Evolutionary conservation across 2,888 invertebrate species (phyloP).

Genomic region (Oscheius sp.): DNA sequence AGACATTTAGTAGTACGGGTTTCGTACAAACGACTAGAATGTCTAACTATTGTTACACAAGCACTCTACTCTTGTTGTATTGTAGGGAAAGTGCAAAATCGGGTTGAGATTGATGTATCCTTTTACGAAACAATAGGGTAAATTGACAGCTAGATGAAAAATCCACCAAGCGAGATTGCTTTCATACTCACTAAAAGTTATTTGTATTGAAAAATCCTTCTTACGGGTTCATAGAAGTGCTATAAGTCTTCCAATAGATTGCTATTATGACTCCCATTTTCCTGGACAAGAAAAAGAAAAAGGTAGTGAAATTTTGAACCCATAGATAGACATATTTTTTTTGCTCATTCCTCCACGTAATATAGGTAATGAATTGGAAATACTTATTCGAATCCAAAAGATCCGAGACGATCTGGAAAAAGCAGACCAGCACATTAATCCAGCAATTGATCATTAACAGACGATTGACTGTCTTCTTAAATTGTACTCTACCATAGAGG

Average conservation of each 20-base stretch:
- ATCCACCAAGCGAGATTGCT: background rate
- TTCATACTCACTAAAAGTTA: background rate
- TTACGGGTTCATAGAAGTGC: background rate
- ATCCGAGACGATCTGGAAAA: background rate
- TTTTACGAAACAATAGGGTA: conserved; percentile 8
- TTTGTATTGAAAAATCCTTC: background rate
- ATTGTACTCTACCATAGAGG: conserved; percentile 1
- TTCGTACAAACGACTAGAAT: no score
- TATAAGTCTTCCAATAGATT: conserved; percentile 20
- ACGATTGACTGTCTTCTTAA: background rate
- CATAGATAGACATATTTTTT: background rate
- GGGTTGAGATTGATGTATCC: conserved; percentile 1
- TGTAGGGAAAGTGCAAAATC: background rate
- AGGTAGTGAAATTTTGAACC: background rate
- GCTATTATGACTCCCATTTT: conserved; percentile 1
- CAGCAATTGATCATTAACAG: background rate
- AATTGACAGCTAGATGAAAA: background rate
- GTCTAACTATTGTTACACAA: no score
- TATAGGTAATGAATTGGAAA: background rate
- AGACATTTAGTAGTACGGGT: no score
- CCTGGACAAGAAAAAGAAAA: background rate
- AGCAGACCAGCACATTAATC: background rate
- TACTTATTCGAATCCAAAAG: background rate
- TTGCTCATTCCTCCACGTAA: background rate
- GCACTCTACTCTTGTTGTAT: no score